Evolutionary conservation across 2,113 vertebrate species (phyloP), one percentile per base, ranked within the genome.

Genomic region (Odobenus rosmarus): DNA sequence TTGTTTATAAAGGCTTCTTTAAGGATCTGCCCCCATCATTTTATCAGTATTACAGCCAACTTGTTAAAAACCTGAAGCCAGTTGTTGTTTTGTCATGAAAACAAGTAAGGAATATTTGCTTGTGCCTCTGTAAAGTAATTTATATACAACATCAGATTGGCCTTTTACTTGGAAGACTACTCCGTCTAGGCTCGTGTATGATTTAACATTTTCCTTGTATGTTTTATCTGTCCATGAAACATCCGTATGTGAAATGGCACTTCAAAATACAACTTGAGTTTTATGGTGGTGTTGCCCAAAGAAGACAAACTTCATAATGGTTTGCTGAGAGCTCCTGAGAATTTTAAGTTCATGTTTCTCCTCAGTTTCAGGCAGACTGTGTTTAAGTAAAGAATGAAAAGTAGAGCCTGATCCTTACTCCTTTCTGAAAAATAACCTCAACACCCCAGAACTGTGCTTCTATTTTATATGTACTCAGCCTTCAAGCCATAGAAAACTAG

Each of bases 261-360:
- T 88, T 92, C 10, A 96, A 64, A 96, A 53, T 82, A 89, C 28
- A 69, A 81, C 14, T 76, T 88, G n/a, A 88, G 2, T 81, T 91
- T 84, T 64, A 72, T 92, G 28, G 23, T 53, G 1, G 33, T 85
- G 10, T 31, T 31, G 39, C 1, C 18, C 5, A 61, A 10, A 42
- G 7, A 86, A 90, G 0, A 81, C 3, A 76, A 64, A 71, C 2
- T 36, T 79, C 21, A 67, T 61, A 81, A 26, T 82, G 23, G 28
- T 95, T 95, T 89, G 16, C 18, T 90, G 4, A 7, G 14, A 80
- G 11, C 19, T 74, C 16, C 14, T 86, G 72, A 4, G 42, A 76
- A 77, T 36, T 39, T 92, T 74, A 94, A 67, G 14, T 67, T 88
- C 11, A 79, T 59, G 13, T 18, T 80, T 33, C 2, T 55, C 26